Base-by-base conservation (phyloP, 35 echinoderm and acorn worm species). In the Ophioderma brevispina region DNA sequence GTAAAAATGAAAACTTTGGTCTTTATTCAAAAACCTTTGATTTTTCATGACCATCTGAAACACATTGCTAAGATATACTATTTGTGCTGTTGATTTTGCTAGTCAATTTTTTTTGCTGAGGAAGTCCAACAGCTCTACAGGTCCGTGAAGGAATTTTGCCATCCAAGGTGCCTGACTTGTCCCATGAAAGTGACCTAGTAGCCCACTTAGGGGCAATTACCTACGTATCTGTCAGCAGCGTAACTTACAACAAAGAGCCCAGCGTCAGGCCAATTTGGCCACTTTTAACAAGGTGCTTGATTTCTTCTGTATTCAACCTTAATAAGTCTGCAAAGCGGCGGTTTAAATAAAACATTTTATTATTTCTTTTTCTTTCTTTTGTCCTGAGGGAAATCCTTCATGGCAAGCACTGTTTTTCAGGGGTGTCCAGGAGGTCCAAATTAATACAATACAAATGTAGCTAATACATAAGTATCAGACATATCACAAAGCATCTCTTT, bases 261-360 rank as follows among this genome's bases (percentile, higher is more conserved):
- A 36, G 56, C 91, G 13, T 81, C 85, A n/a, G 94, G 97, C 18
- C 95, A 99, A 88, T n/a, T 76, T 87, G 41, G 89, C 86, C 32
- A 99, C 97, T 70, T 99, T 99, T 75, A 95, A 95, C 36, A 99
- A 99, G 94, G 97, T 95, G 76, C 15, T 80, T n/a, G n/a, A n/a
- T n/a, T n/a, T n/a, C n/a, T n/a, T n/a, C n/a, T n/a, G n/a, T n/a
- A n/a, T n/a, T n/a, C n/a, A 64, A 30, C 80, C 33, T 23, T 46
- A 25, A 25, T 46, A 37, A 31, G 50, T 28, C 23, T 37, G 23
- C 19, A 77, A 19, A 36, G 30, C 15, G 5, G 13, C 17, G 0
- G 2, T 11, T 25, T 13, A 35, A 14, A 18, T 36, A 55, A 13
- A 11, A 34, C 31, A 41, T 42, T 15, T 55, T 49, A 79, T 23